Base-by-base conservation (phyloP, 2,113 vertebrate species). In the Smithornis capensis region DNA sequence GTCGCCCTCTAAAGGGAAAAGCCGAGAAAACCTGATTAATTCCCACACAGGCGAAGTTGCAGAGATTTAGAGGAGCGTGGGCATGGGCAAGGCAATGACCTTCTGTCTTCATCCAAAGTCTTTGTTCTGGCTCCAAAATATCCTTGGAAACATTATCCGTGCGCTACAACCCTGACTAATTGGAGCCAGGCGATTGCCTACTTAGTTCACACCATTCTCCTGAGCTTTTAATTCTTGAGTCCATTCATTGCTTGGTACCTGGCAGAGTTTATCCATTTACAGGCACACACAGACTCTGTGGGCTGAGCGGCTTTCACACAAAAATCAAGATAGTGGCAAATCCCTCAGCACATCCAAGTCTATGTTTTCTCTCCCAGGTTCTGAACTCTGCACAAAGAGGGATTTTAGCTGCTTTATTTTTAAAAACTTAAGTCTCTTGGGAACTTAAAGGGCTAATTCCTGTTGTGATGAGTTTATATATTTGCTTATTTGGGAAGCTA, bases 1-100 rank as follows among this genome's bases (percentile, higher is more conserved):
- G 82, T 18, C 77, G 92, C 96, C 95, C 92, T 89, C 97, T 96
- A 93, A 94, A 97, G 97, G 96, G 55, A 79, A 91, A 59, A 75
- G 59, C 31, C 18, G 63, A 63, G 53, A 69, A 76, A 75, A 52
- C 33, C 3, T 16, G 0, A 3, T 37, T 10, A 47, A 69, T 57
- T 65, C 76, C 29, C n/a, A 4, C 33, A 6, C 57, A 12, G 49
- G 31, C 17, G 2, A 90, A 90, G 23, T 3, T 27, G 53, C 37
- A 35, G 69, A 31, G 60, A 35, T 42, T n/a, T 31, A 28, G 49
- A 42, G 14, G 8, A 57, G 23, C 1, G 0, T 8, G 38, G 59
- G 14, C 75, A 67, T 1, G 22, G n/a, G 16, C 2, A 7, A 87
- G 50, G 27, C 0, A 0, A 17, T 4, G 19, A 45, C 45, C 49